Conservation (phyloP, 2,113 vertebrate species). For the Ictalurus punctatus region DNA sequence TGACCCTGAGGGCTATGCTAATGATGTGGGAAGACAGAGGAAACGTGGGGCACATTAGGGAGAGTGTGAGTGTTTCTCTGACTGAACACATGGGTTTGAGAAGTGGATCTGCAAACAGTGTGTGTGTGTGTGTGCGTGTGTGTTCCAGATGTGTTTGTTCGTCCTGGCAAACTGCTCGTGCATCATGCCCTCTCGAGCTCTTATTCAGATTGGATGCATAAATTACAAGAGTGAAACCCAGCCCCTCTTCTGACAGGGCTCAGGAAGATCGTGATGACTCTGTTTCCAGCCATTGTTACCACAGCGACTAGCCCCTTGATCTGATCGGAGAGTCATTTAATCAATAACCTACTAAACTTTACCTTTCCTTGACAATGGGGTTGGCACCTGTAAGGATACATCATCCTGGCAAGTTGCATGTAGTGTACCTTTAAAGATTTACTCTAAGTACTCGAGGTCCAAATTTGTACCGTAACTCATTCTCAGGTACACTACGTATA, state of each 20-base stretch:
- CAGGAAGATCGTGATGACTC: conserved; percentile 32
- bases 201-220: conserved; percentile 67
- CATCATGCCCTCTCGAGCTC: conserved; percentile 46
- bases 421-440: background rate
- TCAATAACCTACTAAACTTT: background rate
- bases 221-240: conserved; percentile 59
- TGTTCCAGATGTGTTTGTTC: background rate
- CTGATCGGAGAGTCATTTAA: background rate
- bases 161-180: conserved; percentile 19
- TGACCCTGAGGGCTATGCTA: conserved; percentile 43
- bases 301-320: background rate
- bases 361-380: background rate
- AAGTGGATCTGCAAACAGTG: conserved; percentile 7
- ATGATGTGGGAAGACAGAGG: conserved; percentile 34
- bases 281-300: conserved; percentile 31
- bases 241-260: conserved; percentile 36
- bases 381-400: too few relatives aligned
- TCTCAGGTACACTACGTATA: background rate
- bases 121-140: conserved; percentile 1
- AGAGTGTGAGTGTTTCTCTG: conserved; percentile 23
- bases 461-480: background rate
- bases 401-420: background rate
- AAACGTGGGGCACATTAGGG: conserved; percentile 20
- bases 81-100: conserved; percentile 4
- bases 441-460: background rate